A percentile compares a stretch with the other conserved stretches of the same genome.
Conservation (phyloP, 2,888 invertebrate genomes). For the Ophion ventricosus region DNA sequence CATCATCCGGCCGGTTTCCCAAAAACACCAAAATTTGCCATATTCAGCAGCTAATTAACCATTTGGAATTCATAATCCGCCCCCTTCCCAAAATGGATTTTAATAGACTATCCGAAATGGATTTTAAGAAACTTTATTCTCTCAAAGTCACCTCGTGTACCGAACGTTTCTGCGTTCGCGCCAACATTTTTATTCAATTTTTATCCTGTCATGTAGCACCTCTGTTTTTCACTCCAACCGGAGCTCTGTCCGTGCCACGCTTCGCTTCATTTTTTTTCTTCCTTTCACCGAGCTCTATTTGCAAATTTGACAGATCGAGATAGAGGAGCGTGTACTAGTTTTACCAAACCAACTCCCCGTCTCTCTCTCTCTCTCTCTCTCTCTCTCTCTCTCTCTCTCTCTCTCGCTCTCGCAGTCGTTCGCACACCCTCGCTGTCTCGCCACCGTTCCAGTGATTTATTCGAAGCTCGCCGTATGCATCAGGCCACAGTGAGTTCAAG, state of each 20-base stretch:
- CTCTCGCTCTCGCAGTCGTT: constrained; percentile 22
- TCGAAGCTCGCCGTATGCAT: constrained; percentile 57
- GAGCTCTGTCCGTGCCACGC: constrained; percentile 35
- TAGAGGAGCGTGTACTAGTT: constrained; percentile 50
- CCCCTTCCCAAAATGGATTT: neutral
- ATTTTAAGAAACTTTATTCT: neutral
- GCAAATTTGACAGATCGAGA: constrained; percentile 61
- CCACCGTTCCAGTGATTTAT: constrained; percentile 64
- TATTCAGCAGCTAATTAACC: neutral
- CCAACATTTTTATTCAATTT: constrained; percentile 25
- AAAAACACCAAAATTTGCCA: neutral
- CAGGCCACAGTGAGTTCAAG: constrained; percentile 24
- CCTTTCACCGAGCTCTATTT: constrained; percentile 58
- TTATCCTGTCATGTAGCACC: constrained; percentile 26
- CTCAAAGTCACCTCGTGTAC: neutral
- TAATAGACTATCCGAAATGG: neutral
- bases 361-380: too few relatives aligned
- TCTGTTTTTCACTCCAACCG: constrained; percentile 41
- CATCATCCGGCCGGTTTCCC: neutral
- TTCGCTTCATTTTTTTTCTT: constrained; percentile 63
- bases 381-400: constrained; percentile 32
- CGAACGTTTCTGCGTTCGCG: neutral
- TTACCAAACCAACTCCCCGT: constrained; percentile 61
- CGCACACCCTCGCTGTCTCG: constrained; percentile 13
- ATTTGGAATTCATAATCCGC: neutral